Evolutionary conservation across 2,888 invertebrate genomes (phyloP), one percentile per base, ranked within the genome.

Genomic region (Yponomeuta plumbellus): DNA sequence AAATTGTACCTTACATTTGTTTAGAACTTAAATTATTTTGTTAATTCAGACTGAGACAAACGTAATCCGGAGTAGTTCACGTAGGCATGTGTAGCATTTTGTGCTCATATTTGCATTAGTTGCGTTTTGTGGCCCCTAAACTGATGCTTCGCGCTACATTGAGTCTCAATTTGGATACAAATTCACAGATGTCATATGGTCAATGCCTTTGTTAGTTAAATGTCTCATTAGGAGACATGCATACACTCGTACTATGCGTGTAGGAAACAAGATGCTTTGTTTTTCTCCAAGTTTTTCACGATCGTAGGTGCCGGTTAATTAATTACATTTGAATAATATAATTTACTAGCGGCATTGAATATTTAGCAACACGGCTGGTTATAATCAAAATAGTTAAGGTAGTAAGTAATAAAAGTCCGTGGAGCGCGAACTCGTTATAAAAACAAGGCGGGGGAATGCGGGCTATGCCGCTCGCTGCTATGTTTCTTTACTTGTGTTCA

Each of bases 381-480:
- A 39, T 26, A 62, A 62, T 20, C 13, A n/a, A 62, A 39, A 20
- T 34, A 39, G n/a, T 26, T 23, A 34, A 26, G 10, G 61, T n/a
- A 61, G 26, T 26, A 61, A 23, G 64, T 56, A 74, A 75, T 81
- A 79, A 84, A 83, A 80, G 69, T 74, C 74, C 70, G 70, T 73
- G 73, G 79, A 78, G 78, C 84, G 82, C 77, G 76, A 79, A 84
- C 77, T 76, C 73, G 74, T 77, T 76, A 79, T 72, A 76, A 72
- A 76, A 77, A 77, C 73, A 76, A 77, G 73, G 71, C 76, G 75
- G 76, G 77, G 76, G 73, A 76, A 77, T 77, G 73, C 70, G 34
- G 26, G 26, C 3, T 26, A 8, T 67, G 69, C 68, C 44, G 17
- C 44, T 13, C 17, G 44, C 17, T 52, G 17, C 44, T 52, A 34